Evolutionary conservation across 1,140 invertebrate genomes (phyloP).

Genomic region (Forficula auricularia): DNA sequence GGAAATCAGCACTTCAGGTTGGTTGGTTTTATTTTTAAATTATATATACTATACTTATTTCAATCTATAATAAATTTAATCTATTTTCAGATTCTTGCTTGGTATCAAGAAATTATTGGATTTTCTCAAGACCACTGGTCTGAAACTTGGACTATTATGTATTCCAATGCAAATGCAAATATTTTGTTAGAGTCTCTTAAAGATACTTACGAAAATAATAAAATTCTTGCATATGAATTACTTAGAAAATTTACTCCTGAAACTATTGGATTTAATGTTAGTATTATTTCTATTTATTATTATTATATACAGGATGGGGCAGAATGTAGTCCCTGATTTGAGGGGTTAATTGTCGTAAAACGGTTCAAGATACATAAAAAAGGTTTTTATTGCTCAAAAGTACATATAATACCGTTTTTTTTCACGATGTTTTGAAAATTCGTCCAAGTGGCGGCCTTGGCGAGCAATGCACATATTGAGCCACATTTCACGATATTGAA

Average conservation of each 20-base stretch:
- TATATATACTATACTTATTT: constrained; percentile 10
- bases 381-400: too few species aligned
- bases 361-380: too few species aligned
- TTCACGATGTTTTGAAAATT: too few species aligned
- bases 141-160: neutral
- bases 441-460: too few species aligned
- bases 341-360: too few species aligned
- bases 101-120: constrained; percentile 16
- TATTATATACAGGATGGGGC: constrained; percentile 4
- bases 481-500: too few species aligned
- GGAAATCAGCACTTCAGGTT: constrained; percentile 41
- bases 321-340: too few species aligned
- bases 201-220: constrained; percentile 33
- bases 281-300: constrained; percentile 4
- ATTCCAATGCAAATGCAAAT: constrained; percentile 1
- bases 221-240: constrained; percentile 23
- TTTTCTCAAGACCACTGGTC: neutral
- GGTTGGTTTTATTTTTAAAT: constrained; percentile 25
- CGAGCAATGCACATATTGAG: too few species aligned
- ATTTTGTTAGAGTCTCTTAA: constrained; percentile 23
- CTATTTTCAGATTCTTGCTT: constrained; percentile 23
- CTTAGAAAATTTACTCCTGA: constrained; percentile 22
- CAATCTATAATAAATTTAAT: constrained; percentile 13
- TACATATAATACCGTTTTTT: too few species aligned
- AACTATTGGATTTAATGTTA: constrained; percentile 9